A percentile compares a stretch with the other conserved stretches of the same genome.
phyloP scores from a whole-genome alignment of 2,797 vertebrate species.

The Amphiprion clarkii region DNA sequence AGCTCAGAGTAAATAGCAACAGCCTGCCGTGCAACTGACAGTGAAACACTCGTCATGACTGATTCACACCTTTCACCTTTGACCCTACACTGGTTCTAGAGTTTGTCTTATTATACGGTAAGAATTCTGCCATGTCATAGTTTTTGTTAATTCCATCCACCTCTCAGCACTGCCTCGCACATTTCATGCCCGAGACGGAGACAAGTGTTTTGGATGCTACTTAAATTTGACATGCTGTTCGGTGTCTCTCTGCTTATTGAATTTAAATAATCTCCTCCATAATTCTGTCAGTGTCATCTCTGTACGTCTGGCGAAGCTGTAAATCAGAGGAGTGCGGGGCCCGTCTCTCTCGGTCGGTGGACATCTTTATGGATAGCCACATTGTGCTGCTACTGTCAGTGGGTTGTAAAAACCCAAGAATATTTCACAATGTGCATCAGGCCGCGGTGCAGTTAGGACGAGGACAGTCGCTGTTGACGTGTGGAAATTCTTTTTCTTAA shows the following conservation, averaged over 20 bases:
- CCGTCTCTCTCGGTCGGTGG: conserved; percentile 45
- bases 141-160: conserved; percentile 23
- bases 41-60: not conserved
- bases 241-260: conserved; percentile 59
- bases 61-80: conserved; percentile 32
- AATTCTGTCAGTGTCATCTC: conserved; percentile 67
- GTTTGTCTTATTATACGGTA: not conserved
- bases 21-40: not conserved
- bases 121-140: not conserved
- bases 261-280: conserved; percentile 66
- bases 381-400: conserved; percentile 53
- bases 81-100: conserved; percentile 1
- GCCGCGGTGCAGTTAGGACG: conserved; percentile 8
- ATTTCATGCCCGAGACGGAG: conserved; percentile 26
- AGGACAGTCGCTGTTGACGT: conserved; percentile 45
- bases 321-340: conserved; percentile 63
- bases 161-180: not conserved
- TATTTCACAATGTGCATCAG: conserved; percentile 49
- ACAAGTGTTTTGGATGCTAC: conserved; percentile 37
- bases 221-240: conserved; percentile 55
- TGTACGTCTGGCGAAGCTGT: conserved; percentile 47
- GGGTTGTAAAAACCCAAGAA: conserved; percentile 58
- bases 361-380: conserved; percentile 62
- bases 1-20: conserved; percentile 40
- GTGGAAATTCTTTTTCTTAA: conserved; percentile 33